phyloP scores from a whole-genome alignment of 1,140 invertebrate genomes.

The Atta texana region DNA sequence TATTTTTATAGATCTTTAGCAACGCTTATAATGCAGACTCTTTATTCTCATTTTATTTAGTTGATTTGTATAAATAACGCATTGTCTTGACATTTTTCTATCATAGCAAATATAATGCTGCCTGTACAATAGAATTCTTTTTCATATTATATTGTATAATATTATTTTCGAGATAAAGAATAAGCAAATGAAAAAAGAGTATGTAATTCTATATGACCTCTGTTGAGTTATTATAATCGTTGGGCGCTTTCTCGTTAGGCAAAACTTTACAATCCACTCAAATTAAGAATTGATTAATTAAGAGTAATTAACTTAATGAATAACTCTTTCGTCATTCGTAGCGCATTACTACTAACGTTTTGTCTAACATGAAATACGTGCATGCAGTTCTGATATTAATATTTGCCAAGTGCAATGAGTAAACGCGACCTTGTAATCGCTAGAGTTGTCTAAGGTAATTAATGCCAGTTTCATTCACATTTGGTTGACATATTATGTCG shows the following conservation, averaged over 20 bases:
- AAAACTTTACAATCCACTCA: constrained; percentile 44
- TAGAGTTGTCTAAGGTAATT: constrained; percentile 47
- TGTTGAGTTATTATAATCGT: constrained; percentile 41
- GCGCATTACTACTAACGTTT: constrained; percentile 56
- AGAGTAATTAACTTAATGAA: constrained; percentile 64
- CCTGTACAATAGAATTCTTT: not conserved
- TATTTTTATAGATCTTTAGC: not conserved
- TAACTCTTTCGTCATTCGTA: constrained; percentile 42
- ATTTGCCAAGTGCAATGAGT: constrained; percentile 49
- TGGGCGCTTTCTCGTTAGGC: constrained; percentile 34
- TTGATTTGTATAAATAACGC: not conserved
- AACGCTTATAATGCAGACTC: not conserved
- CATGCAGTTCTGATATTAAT: constrained; percentile 59
- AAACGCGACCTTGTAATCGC: constrained; percentile 39
- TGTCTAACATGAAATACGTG: constrained; percentile 26
- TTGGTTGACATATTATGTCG: constrained; percentile 17
- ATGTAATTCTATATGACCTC: not conserved
- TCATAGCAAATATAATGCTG: not conserved
- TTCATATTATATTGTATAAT: not conserved
- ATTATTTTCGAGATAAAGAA: not conserved
- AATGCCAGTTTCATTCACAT: constrained; percentile 37
- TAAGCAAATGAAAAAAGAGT: not conserved
- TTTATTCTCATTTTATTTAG: not conserved
- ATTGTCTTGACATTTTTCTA: not conserved
- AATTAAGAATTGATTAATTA: constrained; percentile 67